Percentiles rank a stretch among this genome's conserved stretches.
phyloP scores from a whole-genome alignment of 37 sponge, comb jelly and placozoan genomes.

The Lycopodina hypogea region DNA sequence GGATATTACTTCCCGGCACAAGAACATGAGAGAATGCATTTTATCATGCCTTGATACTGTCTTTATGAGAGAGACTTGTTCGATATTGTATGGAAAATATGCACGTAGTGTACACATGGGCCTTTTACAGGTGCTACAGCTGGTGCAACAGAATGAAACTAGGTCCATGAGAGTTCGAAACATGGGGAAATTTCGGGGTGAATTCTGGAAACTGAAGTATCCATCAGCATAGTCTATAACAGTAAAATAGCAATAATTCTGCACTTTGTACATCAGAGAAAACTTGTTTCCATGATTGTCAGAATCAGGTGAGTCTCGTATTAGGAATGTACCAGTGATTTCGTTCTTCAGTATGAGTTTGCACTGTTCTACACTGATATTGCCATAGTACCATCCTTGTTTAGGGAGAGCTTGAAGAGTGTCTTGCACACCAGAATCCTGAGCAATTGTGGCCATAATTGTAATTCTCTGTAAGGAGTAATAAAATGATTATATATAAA shows the following conservation, averaged over 20 bases:
- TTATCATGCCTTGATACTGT: conserved; percentile 40
- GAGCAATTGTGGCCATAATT: too few relatives aligned
- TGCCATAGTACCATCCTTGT: conserved; percentile 67
- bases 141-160: conserved; percentile 34
- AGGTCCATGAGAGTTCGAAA: conserved; percentile 53
- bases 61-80: conserved; percentile 48
- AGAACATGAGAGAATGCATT: conserved; percentile 48
- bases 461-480: too few relatives aligned
- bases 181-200: conserved; percentile 53
- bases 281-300: conserved; percentile 25
- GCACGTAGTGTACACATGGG: conserved; percentile 61
- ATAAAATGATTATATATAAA: too few relatives aligned
- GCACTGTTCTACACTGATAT: conserved; percentile 51
- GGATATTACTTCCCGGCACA: conserved; percentile 40
- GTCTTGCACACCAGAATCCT: conserved; percentile 29
- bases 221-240: conserved; percentile 75
- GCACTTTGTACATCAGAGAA: conserved; percentile 69
- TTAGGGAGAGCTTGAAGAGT: conserved; percentile 41
- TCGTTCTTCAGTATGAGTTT: conserved; percentile 54
- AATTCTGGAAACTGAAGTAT: conserved; percentile 49
- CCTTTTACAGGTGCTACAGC: conserved; percentile 24
- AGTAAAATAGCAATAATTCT: conserved; percentile 40
- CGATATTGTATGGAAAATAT: conserved; percentile 16
- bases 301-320: conserved; percentile 58
- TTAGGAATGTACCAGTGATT: conserved; percentile 69